These are phyloP conservation scores for Patiria miniata DNA, from an alignment of 35 echinoderm and acorn worm genomes.

Conservation along the genomic window DNA sequence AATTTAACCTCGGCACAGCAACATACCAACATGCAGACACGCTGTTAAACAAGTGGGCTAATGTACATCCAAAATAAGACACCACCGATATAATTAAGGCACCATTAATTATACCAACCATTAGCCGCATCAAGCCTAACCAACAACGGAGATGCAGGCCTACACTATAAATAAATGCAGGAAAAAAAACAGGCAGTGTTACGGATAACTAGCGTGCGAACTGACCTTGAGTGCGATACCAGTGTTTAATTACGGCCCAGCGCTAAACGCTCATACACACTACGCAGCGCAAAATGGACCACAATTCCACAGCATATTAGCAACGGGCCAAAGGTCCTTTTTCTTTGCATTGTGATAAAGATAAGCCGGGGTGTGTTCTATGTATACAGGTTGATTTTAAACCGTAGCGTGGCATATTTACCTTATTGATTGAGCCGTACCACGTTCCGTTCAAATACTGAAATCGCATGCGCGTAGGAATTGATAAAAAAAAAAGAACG, in stretches of 20 bases:
- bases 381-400: slow-evolving; percentile 25
- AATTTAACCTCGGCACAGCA: too few species aligned
- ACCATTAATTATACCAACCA: too few species aligned
- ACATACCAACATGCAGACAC: too few species aligned
- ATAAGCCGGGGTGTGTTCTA: slow-evolving; percentile 30
- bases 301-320: neutral
- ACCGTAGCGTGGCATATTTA: slow-evolving; percentile 21
- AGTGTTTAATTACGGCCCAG: neutral
- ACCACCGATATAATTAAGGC: too few species aligned
- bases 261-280: neutral
- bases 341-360: slow-evolving; percentile 22
- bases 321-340: slow-evolving; percentile 5
- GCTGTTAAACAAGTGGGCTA: too few species aligned
- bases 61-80: too few species aligned
- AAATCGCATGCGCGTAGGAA: too few species aligned
- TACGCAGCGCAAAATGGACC: neutral
- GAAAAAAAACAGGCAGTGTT: neutral
- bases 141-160: too few species aligned
- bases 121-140: too few species aligned
- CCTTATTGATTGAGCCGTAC: slow-evolving; percentile 12
- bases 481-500: too few species aligned
- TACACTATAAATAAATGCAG: neutral
- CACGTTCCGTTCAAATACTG: neutral
- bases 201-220: neutral
- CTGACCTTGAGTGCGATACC: slow-evolving; percentile 2